Percentiles rank a stretch among this genome's conserved stretches.
Evolutionary conservation across 2,113 vertebrate genomes (phyloP).

Genomic region (Petaurus breviceps): DNA sequence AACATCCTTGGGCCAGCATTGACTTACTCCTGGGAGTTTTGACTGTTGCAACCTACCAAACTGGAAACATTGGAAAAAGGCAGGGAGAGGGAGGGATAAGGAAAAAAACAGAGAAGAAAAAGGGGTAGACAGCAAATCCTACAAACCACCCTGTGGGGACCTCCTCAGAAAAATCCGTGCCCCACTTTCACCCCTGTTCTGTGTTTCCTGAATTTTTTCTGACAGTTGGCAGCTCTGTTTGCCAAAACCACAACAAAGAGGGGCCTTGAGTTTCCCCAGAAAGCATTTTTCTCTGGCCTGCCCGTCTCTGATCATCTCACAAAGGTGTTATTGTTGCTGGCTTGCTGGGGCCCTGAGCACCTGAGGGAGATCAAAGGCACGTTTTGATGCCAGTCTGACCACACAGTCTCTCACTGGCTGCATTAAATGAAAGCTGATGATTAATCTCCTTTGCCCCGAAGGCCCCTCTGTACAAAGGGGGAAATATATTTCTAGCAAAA

Average conservation of each 20-base stretch:
- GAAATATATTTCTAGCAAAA: constrained; percentile 82
- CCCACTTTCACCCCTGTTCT: constrained; percentile 80
- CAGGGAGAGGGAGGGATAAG: constrained; percentile 43
- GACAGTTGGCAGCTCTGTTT: constrained; percentile 83
- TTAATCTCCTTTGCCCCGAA: constrained; percentile 84
- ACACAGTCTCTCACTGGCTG: constrained; percentile 84
- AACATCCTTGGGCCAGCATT: constrained; percentile 21
- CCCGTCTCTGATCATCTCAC: constrained; percentile 82
- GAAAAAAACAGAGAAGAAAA: constrained; percentile 28
- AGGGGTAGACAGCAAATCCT: constrained; percentile 23
- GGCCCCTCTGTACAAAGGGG: constrained; percentile 78
- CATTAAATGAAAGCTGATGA: constrained; percentile 85
- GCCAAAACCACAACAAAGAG: constrained; percentile 88
- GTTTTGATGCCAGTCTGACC: constrained; percentile 82
- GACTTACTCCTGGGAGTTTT: constrained; percentile 50
- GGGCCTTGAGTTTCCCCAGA: constrained; percentile 83
- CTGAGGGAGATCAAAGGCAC: constrained; percentile 86
- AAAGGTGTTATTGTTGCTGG: constrained; percentile 87
- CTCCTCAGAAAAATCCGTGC: constrained; percentile 75
- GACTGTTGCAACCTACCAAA: constrained; percentile 16
- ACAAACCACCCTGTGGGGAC: constrained; percentile 75
- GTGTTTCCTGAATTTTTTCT: constrained; percentile 83
- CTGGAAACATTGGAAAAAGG: constrained; percentile 52
- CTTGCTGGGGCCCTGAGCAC: constrained; percentile 80
- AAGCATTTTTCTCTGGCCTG: constrained; percentile 75